Evolutionary conservation across 2,113 vertebrate species (phyloP), one percentile per base, ranked within the genome.

Genomic region (Pantherophis guttatus): DNA sequence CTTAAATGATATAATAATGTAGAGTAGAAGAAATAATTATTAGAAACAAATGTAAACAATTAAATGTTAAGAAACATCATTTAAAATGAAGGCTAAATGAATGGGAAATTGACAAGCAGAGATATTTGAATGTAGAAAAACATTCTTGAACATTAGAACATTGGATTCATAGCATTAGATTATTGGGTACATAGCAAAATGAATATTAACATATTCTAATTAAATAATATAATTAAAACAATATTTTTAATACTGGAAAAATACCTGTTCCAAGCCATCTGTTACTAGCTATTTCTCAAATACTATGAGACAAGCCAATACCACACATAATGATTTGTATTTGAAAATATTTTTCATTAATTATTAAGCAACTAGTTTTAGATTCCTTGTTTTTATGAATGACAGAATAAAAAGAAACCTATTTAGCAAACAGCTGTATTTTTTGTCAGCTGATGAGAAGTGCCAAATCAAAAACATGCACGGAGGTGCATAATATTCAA

Each of bases 401-500:
- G 53, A 24, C 10, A 85, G 5, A 54, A 87, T 39, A 50, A 50
- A 75, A 48, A 55, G 1, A 6, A 85, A 75, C 17, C 87, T 89
- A 52, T 33, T 39, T 85, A 59, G 53, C 24, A 93, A 19, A 90
- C 57, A 58, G 88, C 39, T 57, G 57, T 57, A 58, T 50, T n/a
- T 24, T 90, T 50, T n/a, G 9, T 13, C 29, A 91, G 62, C 15
- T 55, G 39, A 29, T 59, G 54, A 55, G 85, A 92, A 93, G 65
- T n/a, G 19, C 44, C 70, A 93, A 89, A 29, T 93, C 70, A 88
- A 33, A 70, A 87, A 70, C 24, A 10, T 33, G 39, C 8, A 59
- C 95, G 96, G 94, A 89, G 91, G 95, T 93, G 3, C 95, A 97
- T 95, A 95, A 95, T 92, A 96, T 95, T 93, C 94, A 93, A 94